Evolutionary conservation across 2,797 vertebrate species (phyloP).

Genomic region (Sebastes kiyomatsui): DNA sequence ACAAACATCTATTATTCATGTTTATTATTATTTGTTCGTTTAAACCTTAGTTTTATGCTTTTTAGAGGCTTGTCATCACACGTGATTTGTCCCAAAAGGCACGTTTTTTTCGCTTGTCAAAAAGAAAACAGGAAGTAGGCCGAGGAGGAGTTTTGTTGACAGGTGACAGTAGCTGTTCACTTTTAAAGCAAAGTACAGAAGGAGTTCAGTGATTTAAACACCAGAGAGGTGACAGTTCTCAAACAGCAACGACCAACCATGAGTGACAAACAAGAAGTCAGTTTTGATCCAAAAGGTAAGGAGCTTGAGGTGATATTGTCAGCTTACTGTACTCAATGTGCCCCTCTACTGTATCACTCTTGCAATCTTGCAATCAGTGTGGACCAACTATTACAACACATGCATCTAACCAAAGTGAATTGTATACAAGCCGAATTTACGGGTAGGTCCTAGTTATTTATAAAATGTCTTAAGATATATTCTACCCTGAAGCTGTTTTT

Average conservation of each 20-base stretch:
- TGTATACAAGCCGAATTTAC: background rate
- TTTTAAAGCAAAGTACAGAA: background rate
- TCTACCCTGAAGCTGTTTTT: rapidly evolving
- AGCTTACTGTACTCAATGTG: background rate
- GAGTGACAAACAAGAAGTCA: conserved; percentile 45
- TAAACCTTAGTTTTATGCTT: rapidly evolving
- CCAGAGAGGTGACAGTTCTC: background rate
- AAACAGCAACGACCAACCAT: conserved; percentile 19
- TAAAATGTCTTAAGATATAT: rapidly evolving
- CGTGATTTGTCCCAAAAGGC: background rate
- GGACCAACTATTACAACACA: background rate
- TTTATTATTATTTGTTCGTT: rapidly evolving
- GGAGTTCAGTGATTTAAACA: background rate
- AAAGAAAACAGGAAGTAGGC: conserved; percentile 58
- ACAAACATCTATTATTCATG: rapidly evolving
- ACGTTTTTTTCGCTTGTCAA: background rate
- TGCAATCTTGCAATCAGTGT: background rate
- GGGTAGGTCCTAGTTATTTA: background rate
- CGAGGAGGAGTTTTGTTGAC: background rate
- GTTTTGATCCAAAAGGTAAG: conserved; percentile 83
- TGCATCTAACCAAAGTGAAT: background rate
- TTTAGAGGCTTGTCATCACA: background rate
- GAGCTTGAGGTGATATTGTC: background rate
- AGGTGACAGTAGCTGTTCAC: background rate
- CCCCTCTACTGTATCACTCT: no score